Base-by-base conservation (phyloP, 2,113 vertebrate species). In the Eurystomus gularis region DNA sequence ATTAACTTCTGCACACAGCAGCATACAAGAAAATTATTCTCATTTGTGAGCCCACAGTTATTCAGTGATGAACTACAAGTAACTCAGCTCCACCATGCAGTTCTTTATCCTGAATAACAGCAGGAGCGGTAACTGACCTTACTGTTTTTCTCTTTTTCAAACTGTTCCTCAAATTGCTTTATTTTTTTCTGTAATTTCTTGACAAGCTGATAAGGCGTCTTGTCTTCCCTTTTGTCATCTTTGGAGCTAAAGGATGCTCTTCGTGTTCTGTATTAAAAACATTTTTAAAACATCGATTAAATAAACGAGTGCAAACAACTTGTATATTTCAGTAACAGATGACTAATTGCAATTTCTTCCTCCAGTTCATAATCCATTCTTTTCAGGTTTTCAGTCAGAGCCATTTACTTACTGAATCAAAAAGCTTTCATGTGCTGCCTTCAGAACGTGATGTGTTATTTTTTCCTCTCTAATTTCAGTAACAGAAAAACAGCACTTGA, bases 131-230 rank as follows among this genome's bases (percentile, higher is more conserved):
- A 95, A 91, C 93, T 86, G 91, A 99, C 99, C 98, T 99, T 99
- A 77, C 98, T 98, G 97, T 99, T 99, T 93, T 98, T 99, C 96
- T 99, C 99, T 86, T 99, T 99, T 97, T 99, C 99, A 98, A 99
- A 99, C 66, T 99, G 99, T 96, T 99, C 99, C 69, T 99, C 99
- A 97, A 99, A 99, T 96, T 99, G 99, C 76, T 99, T 99, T 82
- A 99, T 99, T 98, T 99, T 99, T 98, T 99, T 99, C 96, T 99
- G 99, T 77, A 99, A 98, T 97, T 99, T 99, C 97, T 99, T 99
- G 92, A 99, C 99, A 97, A 99, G 98, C 83, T 99, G 99, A 96
- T 99, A 99, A 21, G 98, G 99, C 90, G 99, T 98, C 17, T 98
- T 98, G 57, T 99, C 99, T 96, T 98, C 99, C 97, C 98, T 98